Conservation (phyloP, 2,888 invertebrate species). For the Nemoura dubitans region DNA sequence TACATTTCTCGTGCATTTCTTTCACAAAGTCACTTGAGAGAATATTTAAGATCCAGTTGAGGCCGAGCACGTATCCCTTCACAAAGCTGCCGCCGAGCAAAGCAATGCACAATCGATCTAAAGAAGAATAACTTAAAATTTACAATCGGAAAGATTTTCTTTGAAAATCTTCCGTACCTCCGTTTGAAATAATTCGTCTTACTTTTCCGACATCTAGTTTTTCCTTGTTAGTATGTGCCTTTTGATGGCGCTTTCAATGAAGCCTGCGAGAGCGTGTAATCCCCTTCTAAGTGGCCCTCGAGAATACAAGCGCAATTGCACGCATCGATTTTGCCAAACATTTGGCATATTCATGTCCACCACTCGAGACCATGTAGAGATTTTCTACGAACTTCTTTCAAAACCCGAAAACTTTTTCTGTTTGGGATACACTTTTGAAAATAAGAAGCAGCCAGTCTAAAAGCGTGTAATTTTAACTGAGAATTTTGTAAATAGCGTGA, state of each 20-base stretch:
- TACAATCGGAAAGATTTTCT: conserved; percentile 12
- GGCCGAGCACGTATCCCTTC: neutral
- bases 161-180: neutral
- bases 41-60: neutral
- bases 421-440: conserved; percentile 21
- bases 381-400: conserved; percentile 34
- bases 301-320: conserved; percentile 31
- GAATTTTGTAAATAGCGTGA: conserved; percentile 37
- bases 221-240: conserved; percentile 12
- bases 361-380: conserved; percentile 31
- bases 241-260: conserved; percentile 17
- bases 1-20: neutral
- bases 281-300: conserved; percentile 8
- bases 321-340: conserved; percentile 42
- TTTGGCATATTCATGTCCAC: neutral
- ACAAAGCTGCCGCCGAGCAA: neutral
- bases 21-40: neutral
- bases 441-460: conserved; percentile 22
- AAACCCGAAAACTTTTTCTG: conserved; percentile 9
- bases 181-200: conserved; percentile 23
- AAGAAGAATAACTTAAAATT: conserved; percentile 2
- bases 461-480: conserved; percentile 38
- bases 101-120: neutral
- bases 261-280: conserved; percentile 34
- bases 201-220: conserved; percentile 22